Evolutionary conservation across 2,888 invertebrate genomes (phyloP).

Genomic region (Scelioninae gen. 2): DNA sequence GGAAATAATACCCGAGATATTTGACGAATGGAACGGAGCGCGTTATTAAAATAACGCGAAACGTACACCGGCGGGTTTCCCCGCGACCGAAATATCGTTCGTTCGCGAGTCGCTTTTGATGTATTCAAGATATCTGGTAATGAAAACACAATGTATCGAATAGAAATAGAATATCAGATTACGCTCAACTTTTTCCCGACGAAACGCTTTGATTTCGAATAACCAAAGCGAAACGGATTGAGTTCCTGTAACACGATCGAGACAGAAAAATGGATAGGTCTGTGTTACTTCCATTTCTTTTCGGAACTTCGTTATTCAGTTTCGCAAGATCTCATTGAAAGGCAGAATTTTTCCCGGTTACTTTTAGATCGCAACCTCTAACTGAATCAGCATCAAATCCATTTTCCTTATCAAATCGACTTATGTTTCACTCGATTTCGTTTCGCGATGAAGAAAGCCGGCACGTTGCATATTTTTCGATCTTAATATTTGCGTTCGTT

Average conservation of each 20-base stretch:
- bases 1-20: not conserved
- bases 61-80: slow-evolving; percentile 7
- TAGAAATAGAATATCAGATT: slow-evolving; percentile 41
- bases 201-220: slow-evolving; percentile 44
- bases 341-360: slow-evolving; percentile 50
- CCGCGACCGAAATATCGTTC: slow-evolving; percentile 2
- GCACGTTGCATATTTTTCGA: slow-evolving; percentile 27
- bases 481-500: slow-evolving; percentile 23
- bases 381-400: slow-evolving; percentile 46
- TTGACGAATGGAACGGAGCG: not conserved
- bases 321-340: slow-evolving; percentile 41
- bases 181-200: slow-evolving; percentile 39
- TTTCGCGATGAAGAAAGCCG: slow-evolving; percentile 20
- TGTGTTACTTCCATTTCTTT: slow-evolving; percentile 46
- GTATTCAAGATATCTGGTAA: slow-evolving; percentile 37
- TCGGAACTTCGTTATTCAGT: slow-evolving; percentile 47
- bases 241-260: slow-evolving; percentile 43
- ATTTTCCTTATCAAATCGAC: slow-evolving; percentile 53
- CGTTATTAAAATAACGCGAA: slow-evolving; percentile 24
- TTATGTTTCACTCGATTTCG: slow-evolving; percentile 43
- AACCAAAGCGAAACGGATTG: slow-evolving; percentile 49
- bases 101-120: slow-evolving; percentile 15
- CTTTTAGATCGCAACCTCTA: slow-evolving; percentile 48
- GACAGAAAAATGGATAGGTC: slow-evolving; percentile 45
- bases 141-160: slow-evolving; percentile 43